Evolutionary conservation across 2,113 vertebrate genomes (phyloP).

Genomic region (Mesocricetus auratus): DNA sequence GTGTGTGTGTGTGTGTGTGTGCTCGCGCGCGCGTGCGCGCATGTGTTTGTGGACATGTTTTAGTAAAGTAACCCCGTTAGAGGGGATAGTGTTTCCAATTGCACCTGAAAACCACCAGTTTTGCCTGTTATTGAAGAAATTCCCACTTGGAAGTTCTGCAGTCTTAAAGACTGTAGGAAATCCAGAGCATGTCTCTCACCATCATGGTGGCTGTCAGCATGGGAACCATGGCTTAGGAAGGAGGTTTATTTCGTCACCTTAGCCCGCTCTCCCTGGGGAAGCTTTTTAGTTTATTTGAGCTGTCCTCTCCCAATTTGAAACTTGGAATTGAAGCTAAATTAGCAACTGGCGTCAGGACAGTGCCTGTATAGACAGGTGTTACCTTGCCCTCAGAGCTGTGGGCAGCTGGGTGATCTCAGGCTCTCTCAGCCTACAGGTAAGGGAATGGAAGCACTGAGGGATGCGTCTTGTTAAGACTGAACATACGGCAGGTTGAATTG

Average conservation of each 20-base stretch:
- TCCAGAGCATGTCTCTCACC: constrained; percentile 14
- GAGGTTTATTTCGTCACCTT: constrained; percentile 21
- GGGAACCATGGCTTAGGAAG: background rate
- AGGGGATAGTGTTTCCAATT: constrained; percentile 1
- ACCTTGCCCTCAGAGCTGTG: background rate
- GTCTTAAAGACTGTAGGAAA: background rate
- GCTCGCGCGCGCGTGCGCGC: accelerated
- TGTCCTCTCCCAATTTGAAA: background rate
- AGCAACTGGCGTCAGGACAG: background rate
- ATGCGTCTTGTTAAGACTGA: constrained; percentile 6
- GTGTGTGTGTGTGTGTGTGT: background rate
- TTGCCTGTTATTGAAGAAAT: background rate
- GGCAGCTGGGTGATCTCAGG: background rate
- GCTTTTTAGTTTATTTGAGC: constrained; percentile 9
- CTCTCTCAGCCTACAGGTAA: constrained; percentile 3
- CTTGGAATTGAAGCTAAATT: background rate
- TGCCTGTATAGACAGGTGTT: background rate
- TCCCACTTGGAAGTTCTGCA: background rate
- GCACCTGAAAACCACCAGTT: background rate
- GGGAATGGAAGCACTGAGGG: background rate
- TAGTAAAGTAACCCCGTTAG: background rate
- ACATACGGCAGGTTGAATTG: background rate
- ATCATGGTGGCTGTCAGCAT: background rate
- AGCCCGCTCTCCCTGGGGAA: background rate
- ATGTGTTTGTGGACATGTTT: background rate